Evolutionary conservation across 2,888 invertebrate genomes (phyloP), one percentile per base, ranked within the genome.

Genomic region (Parnassius orleans): DNA sequence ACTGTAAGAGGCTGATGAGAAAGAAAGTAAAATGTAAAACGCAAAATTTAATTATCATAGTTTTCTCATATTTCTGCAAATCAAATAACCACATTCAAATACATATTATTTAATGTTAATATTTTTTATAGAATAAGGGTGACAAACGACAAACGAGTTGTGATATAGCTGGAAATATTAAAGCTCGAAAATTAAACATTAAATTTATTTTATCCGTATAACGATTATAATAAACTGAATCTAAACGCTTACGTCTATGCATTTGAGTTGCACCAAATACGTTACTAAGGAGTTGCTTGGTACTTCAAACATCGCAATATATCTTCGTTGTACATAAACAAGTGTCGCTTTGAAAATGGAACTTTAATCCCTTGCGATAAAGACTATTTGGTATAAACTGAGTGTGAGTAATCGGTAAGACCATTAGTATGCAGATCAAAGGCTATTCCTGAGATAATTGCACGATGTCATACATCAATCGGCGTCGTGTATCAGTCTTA

Each of bases 391-490:
- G 11, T 50, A 24, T 47, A 12, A 10, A 14, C n/a, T 33, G 10
- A 7, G 15, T 50, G 43, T 43, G 19, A 41, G 24, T 54, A 47
- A 54, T 63, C 51, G 46, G 55, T 58, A 52, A 59, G 51, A 50
- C 50, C 42, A 41, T 57, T 61, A 56, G 61, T 58, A 52, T 51
- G 52, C 47, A 60, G 64, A 68, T 69, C 67, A 67, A 61, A 70
- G 68, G 66, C 69, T 66, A 70, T 68, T 69, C 66, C 65, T 67
- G 61, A 67, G 68, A 70, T 72, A 72, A 71, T 71, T 69, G 66
- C 61, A 65, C 53, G 64, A 65, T 64, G 66, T 68, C 64, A 53
- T 64, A 63, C 66, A 63, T 71, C 58, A 56, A 66, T 66, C 55
- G 33, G 11, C 15, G 46, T 47, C 47, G 51, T 33, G 59, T 58